A percentile compares a stretch with the other conserved stretches of the same genome.
Conservation (phyloP, 2,888 invertebrate genomes). For the Morinoia aosen region DNA sequence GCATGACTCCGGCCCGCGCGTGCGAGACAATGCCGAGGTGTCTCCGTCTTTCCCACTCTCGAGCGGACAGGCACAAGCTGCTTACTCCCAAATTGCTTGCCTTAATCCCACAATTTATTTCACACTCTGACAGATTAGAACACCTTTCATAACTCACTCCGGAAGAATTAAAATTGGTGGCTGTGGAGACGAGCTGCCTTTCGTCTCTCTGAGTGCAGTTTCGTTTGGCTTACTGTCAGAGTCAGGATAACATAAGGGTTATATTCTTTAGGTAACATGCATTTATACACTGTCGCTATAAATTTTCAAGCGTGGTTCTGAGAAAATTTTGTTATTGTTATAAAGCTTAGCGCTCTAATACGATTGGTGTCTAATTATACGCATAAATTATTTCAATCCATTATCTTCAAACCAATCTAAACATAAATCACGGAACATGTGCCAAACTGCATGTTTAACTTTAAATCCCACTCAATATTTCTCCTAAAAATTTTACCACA, state of each 20-base stretch:
- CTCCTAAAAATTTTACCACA: not conserved
- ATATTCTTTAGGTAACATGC: not conserved
- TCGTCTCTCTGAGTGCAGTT: not conserved
- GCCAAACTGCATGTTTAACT: not conserved
- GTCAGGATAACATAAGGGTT: not conserved
- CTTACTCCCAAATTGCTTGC: not conserved
- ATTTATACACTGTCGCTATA: not conserved
- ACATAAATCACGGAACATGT: not conserved
- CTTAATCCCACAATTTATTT: constrained; percentile 44
- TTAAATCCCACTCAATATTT: not conserved
- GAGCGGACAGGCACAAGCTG: constrained; percentile 13
- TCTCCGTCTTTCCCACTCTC: not conserved
- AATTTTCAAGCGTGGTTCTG: not conserved
- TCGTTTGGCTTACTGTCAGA: not conserved
- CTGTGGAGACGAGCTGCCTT: not conserved
- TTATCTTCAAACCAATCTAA: not conserved
- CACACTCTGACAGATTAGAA: constrained; percentile 8
- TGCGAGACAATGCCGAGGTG: constrained; percentile 44
- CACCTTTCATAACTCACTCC: constrained; percentile 17
- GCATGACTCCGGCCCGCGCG: constrained; percentile 8
- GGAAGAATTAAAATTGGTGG: not conserved
- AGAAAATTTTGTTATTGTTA: not conserved
- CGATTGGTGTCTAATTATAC: not conserved
- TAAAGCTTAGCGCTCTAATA: not conserved
- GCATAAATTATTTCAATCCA: no score